Conservation (phyloP, 2,113 vertebrate species). For the Echinops telfairi region DNA sequence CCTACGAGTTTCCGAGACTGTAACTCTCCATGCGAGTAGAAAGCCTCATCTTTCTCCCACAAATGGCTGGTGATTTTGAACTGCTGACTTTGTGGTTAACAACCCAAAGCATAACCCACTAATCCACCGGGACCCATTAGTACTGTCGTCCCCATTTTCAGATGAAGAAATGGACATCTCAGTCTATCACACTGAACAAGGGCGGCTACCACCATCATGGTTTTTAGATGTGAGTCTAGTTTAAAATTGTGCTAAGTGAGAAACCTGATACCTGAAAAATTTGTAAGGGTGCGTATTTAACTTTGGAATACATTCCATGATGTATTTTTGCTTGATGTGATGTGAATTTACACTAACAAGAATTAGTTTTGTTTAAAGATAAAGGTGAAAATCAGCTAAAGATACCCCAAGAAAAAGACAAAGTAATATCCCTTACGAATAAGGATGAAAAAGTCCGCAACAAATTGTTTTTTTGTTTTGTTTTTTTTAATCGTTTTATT, state of each 20-base stretch:
- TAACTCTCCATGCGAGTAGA: too few relatives aligned
- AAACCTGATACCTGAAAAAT: neutral
- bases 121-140: neutral
- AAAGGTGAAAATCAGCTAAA: conserved; percentile 16
- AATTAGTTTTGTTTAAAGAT: conserved; percentile 28
- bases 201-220: neutral
- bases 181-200: neutral
- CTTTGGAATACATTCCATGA: conserved; percentile 4
- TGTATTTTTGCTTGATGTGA: conserved; percentile 15
- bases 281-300: neutral
- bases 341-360: conserved; percentile 24
- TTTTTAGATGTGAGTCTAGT: neutral
- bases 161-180: neutral
- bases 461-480: too few relatives aligned
- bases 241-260: conserved; percentile 30
- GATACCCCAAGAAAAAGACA: neutral
- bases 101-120: too few relatives aligned
- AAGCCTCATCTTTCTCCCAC: too few relatives aligned
- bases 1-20: too few relatives aligned
- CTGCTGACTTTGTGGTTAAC: too few relatives aligned
- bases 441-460: neutral
- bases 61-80: too few relatives aligned
- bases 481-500: too few relatives aligned
- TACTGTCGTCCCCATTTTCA: neutral
- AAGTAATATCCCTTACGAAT: neutral